These are phyloP conservation scores for Anadara kagoshimensis DNA, from an alignment of 1,140 invertebrate genomes.

Conservation along the genomic window DNA sequence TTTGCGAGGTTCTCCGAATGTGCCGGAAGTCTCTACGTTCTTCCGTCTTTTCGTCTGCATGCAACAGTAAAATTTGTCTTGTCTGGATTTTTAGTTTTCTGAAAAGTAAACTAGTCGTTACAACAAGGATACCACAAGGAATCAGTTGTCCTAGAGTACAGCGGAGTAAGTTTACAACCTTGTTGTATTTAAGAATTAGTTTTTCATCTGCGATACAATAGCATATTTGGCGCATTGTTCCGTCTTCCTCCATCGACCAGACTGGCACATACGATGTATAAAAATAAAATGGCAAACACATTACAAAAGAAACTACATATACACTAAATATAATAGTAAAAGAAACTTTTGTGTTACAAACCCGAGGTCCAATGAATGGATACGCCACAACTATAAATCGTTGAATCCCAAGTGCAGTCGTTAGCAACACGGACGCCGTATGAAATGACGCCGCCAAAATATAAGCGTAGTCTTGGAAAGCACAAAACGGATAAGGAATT, in stretches of 20 bases:
- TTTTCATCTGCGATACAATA: too few species aligned
- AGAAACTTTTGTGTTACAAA: constrained; percentile 30
- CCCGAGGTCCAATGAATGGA: constrained; percentile 26
- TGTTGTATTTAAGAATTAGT: too few species aligned
- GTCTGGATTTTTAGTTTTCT: constrained; percentile 14
- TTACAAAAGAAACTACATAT: background rate
- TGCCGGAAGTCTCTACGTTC: constrained; percentile 27
- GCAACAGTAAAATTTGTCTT: constrained; percentile 16
- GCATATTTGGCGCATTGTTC: too few species aligned
- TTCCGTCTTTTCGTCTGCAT: constrained; percentile 19
- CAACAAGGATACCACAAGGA: constrained; percentile 15
- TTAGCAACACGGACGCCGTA: constrained; percentile 37
- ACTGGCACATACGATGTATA: too few species aligned
- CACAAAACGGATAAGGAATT: constrained; percentile 35
- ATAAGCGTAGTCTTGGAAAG: constrained; percentile 28
- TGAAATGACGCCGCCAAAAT: constrained; percentile 30
- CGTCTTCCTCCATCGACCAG: too few species aligned
- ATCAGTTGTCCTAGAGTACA: constrained; percentile 22
- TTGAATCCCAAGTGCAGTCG: constrained; percentile 35
- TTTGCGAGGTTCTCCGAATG: constrained; percentile 23
- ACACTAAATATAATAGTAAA: constrained; percentile 1
- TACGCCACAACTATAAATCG: constrained; percentile 34
- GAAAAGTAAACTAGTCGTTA: constrained; percentile 27
- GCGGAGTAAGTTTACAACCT: constrained; percentile 9
- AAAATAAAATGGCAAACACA: too few species aligned